phyloP scores from a whole-genome alignment of 2,113 vertebrate genomes.

The Myxocyprinus asiaticus region DNA sequence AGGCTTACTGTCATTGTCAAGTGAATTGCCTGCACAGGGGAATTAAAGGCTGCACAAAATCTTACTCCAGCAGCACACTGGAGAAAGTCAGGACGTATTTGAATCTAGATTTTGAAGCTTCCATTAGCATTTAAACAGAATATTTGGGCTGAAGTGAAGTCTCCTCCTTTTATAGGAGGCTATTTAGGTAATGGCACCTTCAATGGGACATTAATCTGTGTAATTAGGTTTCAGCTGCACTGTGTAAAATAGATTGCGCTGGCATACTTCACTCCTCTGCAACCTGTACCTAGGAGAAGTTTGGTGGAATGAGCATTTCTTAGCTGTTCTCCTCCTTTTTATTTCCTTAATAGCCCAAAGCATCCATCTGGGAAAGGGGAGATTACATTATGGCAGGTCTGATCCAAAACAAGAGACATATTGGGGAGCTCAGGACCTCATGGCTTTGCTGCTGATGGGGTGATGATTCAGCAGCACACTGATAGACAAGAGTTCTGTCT shows the following conservation, averaged over 20 bases:
- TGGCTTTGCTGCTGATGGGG: neutral
- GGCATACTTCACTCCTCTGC: constrained; percentile 31
- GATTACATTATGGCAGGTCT: neutral
- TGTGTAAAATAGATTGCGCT: constrained; percentile 49
- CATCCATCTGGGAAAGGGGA: neutral
- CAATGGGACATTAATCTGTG: constrained; percentile 72
- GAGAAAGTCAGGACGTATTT: constrained; percentile 42
- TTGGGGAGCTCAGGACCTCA: neutral
- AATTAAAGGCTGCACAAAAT: constrained; percentile 56
- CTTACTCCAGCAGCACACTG: constrained; percentile 29
- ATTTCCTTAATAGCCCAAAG: constrained; percentile 10
- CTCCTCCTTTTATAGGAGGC: constrained; percentile 50
- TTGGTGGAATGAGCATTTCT: constrained; percentile 6
- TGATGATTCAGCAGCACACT: neutral
- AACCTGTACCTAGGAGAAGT: constrained; percentile 28
- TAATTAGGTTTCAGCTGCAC: constrained; percentile 68
- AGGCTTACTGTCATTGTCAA: constrained; percentile 52
- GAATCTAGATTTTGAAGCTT: constrained; percentile 50
- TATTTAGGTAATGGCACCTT: constrained; percentile 69
- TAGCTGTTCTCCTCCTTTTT: neutral
- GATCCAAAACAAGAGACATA: neutral
- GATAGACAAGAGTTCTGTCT: no score
- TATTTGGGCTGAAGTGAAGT: constrained; percentile 39
- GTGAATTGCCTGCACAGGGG: constrained; percentile 44
- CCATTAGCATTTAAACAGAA: constrained; percentile 55